Base-by-base conservation (phyloP, 35 echinoderm and acorn worm species). In the Diadema setosum region DNA sequence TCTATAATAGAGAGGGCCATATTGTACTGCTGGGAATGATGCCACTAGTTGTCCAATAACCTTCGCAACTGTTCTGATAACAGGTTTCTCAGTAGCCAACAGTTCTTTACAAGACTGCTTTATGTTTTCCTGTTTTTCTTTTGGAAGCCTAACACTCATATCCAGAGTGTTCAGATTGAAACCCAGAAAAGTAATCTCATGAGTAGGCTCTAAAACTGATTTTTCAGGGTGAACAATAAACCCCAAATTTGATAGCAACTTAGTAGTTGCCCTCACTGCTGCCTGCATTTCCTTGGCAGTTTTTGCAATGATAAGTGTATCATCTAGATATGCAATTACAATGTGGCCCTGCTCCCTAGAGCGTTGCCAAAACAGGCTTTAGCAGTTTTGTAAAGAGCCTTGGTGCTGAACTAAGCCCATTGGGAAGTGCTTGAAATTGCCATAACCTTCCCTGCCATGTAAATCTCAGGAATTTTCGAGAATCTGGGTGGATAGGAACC, bases 401-500 rank as follows among this genome's bases (percentile, higher is more conserved):
- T 16, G 29, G 44, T 39, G 20, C 44, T 41, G 31, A 36, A 89
- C n/a, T 58, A 49, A n/a, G 44, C 61, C 20, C 80, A 42, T 6
- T 80, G 50, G n/a, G n/a, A n/a, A n/a, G n/a, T n/a, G n/a, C n/a
- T n/a, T n/a, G n/a, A n/a, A n/a, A n/a, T n/a, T n/a, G n/a, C n/a
- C n/a, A n/a, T n/a, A n/a, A n/a, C n/a, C n/a, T n/a, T n/a, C n/a
- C n/a, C n/a, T n/a, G n/a, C 87, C 87, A 89, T 3, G 21, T 15
- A 30, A 89, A 89, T 16, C 87, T 70, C 5, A 89, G 87, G 30
- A 33, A 89, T 48, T 89, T 89, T 35, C 74, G 31, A 42, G 55
- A 25, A 14, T 17, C 30, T 12, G 2, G 21, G 31, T 34, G 21
- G 14, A 84, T 65, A 33, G 84, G 84, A 17, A 86, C 39, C 58